Evolutionary conservation across 2,113 vertebrate species (phyloP), one percentile per base, ranked within the genome.

Genomic region (Neolamprologus variostigma): DNA sequence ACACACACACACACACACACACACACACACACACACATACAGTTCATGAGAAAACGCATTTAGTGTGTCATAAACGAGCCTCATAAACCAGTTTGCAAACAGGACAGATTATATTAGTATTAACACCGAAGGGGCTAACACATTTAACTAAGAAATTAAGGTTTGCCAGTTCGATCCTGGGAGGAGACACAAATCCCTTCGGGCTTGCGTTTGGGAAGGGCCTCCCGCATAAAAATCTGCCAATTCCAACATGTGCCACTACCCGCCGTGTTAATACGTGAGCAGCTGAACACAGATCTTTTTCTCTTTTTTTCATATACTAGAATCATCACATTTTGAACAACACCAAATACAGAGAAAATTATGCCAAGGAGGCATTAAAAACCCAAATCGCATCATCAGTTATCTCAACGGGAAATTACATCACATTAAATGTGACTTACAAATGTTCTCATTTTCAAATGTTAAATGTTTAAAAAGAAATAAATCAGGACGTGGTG

Each of bases 61-160:
- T 80, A 86, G n/a, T 84, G 42, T 63, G 87, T 61, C 51, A 80
- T 82, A 82, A 84, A 87, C 4, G 1, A 17, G 28, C 42, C 76
- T 80, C 79, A 85, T 91, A 86, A 93, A 87, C 4, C 9, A 8
- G 84, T 89, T 92, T 66, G 84, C 51, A 53, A 89, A 76, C 47
- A 61, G 82, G 19, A 45, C 51, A 87, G 61, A 59, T 80, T 53
- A 81, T 31, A 79, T 55, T 54, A 73, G 28, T 16, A 82, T 73
- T 23, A 23, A 45, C 8, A 73, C 21, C 3, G 2, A 26, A 73
- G 40, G 3, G 40, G 14, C 40, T 47, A 45, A 73, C 40, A 47
- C 40, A 45, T 47, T 73, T 47, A 16, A 26, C 40, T 17, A 73
- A 47, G 4, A 73, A 45, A 45, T 73, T 16, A 23, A 73, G 14